Conservation (phyloP, 2,113 vertebrate species). For the Cyanoramphus novaezelandiae region DNA sequence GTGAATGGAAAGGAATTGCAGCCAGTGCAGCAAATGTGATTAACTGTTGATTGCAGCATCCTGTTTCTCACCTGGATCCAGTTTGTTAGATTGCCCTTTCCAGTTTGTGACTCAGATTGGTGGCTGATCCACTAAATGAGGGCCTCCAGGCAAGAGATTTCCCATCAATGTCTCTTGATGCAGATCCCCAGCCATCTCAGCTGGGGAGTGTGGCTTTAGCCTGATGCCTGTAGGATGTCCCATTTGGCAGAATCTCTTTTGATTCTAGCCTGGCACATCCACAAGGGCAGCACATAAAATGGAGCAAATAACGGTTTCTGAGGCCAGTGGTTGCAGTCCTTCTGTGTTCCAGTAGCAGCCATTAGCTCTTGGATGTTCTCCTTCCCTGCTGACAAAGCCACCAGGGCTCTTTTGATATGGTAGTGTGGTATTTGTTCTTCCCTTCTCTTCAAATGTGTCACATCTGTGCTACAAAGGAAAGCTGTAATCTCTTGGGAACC, state of each 20-base stretch:
- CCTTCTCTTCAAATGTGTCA: not conserved
- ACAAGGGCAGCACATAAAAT: not conserved
- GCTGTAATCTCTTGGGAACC: not conserved
- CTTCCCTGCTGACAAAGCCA: not conserved
- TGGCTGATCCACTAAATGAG: not conserved
- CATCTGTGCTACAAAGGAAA: not conserved
- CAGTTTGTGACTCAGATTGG: not conserved
- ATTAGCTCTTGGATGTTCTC: not conserved
- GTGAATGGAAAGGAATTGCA: constrained; percentile 11
- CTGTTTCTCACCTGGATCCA: not conserved
- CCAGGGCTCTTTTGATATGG: not conserved
- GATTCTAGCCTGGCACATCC: not conserved
- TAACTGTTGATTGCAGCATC: not conserved
- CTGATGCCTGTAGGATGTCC: not conserved
- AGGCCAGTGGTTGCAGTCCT: not conserved
- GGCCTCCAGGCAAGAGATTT: not conserved
- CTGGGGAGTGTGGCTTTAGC: not conserved
- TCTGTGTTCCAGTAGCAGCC: not conserved
- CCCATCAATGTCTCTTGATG: not conserved
- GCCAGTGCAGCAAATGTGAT: constrained; percentile 26
- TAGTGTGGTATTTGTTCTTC: not conserved
- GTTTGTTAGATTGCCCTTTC: not conserved
- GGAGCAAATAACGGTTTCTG: not conserved
- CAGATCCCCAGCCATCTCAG: not conserved
- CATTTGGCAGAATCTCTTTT: not conserved